Conservation (phyloP, 2,113 vertebrate species). For the Fregata magnificens region DNA sequence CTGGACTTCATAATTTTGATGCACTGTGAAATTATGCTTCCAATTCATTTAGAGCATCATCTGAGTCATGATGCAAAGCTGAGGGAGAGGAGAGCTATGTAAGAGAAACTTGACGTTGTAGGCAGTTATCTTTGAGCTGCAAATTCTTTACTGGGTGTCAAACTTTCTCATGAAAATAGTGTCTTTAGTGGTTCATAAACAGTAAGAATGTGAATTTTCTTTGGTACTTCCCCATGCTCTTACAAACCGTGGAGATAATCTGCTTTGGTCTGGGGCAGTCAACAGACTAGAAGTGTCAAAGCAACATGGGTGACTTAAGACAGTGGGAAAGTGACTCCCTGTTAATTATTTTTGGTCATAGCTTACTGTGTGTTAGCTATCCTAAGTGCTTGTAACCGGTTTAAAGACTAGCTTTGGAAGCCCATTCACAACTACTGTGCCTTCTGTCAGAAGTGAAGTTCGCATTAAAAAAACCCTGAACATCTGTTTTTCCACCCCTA, state of each 20-base stretch:
- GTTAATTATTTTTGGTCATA: neutral
- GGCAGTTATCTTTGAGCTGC: neutral
- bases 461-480: neutral
- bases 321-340: neutral
- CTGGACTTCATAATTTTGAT: neutral
- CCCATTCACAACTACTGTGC: conserved; percentile 36
- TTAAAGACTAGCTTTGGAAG: conserved; percentile 5
- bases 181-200: neutral
- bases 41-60: neutral
- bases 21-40: conserved; percentile 7
- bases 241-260: neutral
- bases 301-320: neutral
- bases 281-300: neutral
- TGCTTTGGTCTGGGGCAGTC: neutral
- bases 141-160: neutral
- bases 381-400: neutral
- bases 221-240: neutral
- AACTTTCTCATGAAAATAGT: neutral
- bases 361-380: neutral
- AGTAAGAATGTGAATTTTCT: neutral
- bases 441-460: conserved; percentile 43
- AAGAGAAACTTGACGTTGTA: neutral
- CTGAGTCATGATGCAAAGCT: neutral
- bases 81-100: neutral
- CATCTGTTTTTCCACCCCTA: conserved; percentile 50